Base-by-base conservation (phyloP, 2,888 invertebrate species). In the Nomada goodeniana region DNA sequence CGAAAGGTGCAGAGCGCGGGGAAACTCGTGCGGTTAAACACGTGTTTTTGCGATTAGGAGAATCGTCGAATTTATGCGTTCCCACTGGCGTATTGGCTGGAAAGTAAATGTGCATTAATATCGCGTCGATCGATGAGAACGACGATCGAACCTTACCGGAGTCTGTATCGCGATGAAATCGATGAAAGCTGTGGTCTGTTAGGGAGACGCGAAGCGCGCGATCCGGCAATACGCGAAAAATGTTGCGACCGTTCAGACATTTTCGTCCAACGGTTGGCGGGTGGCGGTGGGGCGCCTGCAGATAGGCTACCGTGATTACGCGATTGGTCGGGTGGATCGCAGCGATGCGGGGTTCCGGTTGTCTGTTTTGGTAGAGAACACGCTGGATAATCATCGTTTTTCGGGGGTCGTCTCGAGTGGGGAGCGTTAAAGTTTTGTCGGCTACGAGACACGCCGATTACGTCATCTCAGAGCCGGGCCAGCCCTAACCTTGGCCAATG, bases 401-500 rank as follows among this genome's bases (percentile, higher is more conserved):
- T 68, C 50, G 59, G 57, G 67, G 23, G 26, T 57, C 52, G 29
- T 20, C 63, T 50, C 59, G 81, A 50, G 79, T 80, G 73, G 83
- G 83, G 83, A 86, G 88, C 89, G 29, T 64, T 20, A 91, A 92
- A 92, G 92, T 92, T 92, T 71, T 92, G 91, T 36, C 36, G 91
- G 89, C 91, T 91, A 90, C 90, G 92, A 92, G 91, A 92, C 76
- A 59, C 91, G 91, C 89, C 90, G 90, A 80, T 92, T 92, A 91
- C 92, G 92, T 92, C 92, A 92, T 79, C 76, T 59, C 57, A 52
- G 80, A 82, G 55, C 47, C 80, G 80, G 81, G 85, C 86, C 84
- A 87, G 88, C 89, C 90, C 89, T 91, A 91, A 92, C 91, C 91
- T 91, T 92, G 91, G 91, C 83, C 91, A 92, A 91, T 90, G 78